Evolutionary conservation across 2,113 vertebrate species (phyloP), one percentile per base, ranked within the genome.

Genomic region (Xenopus laevis): DNA sequence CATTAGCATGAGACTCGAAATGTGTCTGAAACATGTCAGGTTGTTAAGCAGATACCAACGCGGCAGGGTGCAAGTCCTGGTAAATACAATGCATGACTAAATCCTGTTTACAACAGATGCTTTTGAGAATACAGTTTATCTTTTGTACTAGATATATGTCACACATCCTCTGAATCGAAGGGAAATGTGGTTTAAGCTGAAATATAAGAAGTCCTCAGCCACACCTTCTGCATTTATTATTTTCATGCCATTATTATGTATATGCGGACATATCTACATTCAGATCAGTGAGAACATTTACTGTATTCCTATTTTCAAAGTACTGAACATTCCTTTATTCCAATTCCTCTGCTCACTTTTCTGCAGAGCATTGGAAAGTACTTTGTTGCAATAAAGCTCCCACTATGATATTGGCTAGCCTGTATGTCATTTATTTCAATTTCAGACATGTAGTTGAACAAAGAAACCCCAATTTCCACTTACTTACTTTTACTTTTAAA

Each of bases 41-140:
- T 76, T 76, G 69, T 64, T 69, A 76, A 55, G 66, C 27, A 27
- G 61, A 61, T 12, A 18, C 23, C 27, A 55, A 58, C 59, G 52
- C 73, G 63, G 55, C 59, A 64, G 66, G 66, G 47, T 40, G 65
- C 45, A 53, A 18, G 60, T 61, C 47, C 50, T 68, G 27, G 73
- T 75, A 68, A 75, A 53, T 62, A 68, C 30, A 46, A 13, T 61
- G 66, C 45, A 64, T 23, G 59, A 40, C 16, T 59, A 30, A 76
- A 76, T 64, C 60, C 44, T 70, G 60, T 76, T 76, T 76, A 76
- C 59, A 76, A 18, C 71, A 73, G 61, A 46, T 64, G 74, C 66
- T 64, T 69, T 57, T 55, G 17, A 45, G 50, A 61, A 52, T 70
- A 44, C 30, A 20, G 18, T 64, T 69, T 63, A 76, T 76, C 74